A percentile compares a stretch with the other conserved stretches of the same genome.
These are phyloP conservation scores for Drosophila mulleri DNA, from an alignment of 2,888 invertebrate genomes.

Conservation along the genomic window DNA sequence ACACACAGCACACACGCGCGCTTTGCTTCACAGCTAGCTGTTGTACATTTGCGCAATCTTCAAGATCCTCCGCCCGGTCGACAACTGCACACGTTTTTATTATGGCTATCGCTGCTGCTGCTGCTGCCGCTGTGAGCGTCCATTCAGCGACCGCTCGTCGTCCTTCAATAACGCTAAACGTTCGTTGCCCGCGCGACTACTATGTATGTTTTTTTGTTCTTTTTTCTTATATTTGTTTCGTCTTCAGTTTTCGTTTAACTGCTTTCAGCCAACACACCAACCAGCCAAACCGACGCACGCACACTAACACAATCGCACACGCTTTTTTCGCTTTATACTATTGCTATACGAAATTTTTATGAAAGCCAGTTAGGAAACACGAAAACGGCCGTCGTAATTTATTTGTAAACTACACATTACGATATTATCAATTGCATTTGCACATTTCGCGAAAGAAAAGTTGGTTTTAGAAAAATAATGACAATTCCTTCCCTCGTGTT, in stretches of 20 bases:
- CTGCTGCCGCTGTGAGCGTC: conserved; percentile 23
- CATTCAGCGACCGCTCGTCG: conserved; percentile 50
- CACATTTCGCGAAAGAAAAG: conserved; percentile 41
- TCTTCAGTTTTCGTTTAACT: conserved; percentile 47
- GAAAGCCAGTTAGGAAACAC: conserved; percentile 23
- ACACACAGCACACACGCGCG: conserved; percentile 35
- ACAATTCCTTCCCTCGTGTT: conserved; percentile 77
- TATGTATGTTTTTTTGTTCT: conserved; percentile 35
- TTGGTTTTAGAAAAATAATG: conserved; percentile 63
- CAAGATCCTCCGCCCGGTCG: conserved; percentile 36
- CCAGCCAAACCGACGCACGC: conserved; percentile 62
- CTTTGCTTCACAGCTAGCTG: conserved; percentile 50
- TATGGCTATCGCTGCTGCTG: conserved; percentile 22
- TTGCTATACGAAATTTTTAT: conserved; percentile 25
- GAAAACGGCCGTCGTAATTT: conserved; percentile 25
- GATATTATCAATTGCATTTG: conserved; percentile 18
- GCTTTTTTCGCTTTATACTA: conserved; percentile 66
- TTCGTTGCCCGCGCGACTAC: conserved; percentile 63
- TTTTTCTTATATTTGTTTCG: conserved; percentile 40
- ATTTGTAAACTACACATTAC: conserved; percentile 46
- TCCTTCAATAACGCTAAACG: conserved; percentile 61
- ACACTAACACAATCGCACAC: conserved; percentile 70
- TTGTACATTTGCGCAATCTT: conserved; percentile 62
- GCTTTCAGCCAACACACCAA: conserved; percentile 64
- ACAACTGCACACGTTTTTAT: conserved; percentile 29